phyloP scores from a whole-genome alignment of 2,113 vertebrate genomes.

The Macroglossus sobrinus region DNA sequence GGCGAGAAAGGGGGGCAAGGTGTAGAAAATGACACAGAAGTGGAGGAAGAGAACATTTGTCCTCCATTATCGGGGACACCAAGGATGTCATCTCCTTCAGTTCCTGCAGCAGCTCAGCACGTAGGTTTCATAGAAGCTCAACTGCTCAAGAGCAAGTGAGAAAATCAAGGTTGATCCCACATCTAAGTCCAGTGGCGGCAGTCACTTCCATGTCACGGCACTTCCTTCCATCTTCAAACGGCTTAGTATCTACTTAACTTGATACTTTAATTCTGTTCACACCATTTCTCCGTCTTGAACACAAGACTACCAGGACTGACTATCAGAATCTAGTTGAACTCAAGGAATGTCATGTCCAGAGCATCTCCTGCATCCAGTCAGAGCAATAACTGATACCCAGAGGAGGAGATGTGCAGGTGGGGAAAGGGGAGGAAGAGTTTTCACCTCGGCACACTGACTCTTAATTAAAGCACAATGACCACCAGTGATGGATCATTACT shows the following conservation, averaged over 20 bases:
- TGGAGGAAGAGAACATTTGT: background rate
- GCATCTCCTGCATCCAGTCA: background rate
- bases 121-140: background rate
- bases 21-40: background rate
- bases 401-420: background rate
- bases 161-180: background rate
- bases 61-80: background rate
- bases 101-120: background rate
- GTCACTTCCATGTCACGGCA: background rate
- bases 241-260: background rate
- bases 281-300: background rate
- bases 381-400: background rate
- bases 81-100: background rate
- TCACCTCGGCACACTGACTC: background rate
- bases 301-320: background rate
- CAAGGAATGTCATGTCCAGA: background rate
- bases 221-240: background rate
- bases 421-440: background rate
- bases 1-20: fast-evolving
- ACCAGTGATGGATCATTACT: background rate
- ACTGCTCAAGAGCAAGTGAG: background rate
- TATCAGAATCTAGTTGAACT: background rate
- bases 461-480: background rate
- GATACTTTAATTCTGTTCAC: background rate
- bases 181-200: background rate